Evolutionary conservation across 1,140 invertebrate species (phyloP).

Genomic region (Sycobia sp.): DNA sequence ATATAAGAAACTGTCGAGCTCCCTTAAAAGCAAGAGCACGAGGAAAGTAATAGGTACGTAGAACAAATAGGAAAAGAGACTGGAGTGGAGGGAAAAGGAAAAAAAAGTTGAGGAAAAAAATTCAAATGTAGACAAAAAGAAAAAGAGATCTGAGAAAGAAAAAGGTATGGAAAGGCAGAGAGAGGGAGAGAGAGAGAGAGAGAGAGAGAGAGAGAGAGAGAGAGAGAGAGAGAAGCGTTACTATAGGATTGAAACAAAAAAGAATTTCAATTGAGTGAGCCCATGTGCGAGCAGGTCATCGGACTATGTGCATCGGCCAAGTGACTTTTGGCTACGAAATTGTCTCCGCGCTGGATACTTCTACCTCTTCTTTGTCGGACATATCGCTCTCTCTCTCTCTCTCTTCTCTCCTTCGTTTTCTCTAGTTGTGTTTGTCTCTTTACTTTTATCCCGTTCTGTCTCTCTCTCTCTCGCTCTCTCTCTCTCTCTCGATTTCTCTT

Average conservation of each 20-base stretch:
- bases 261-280: constrained; percentile 26
- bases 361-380: not conserved
- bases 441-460: too few relatives aligned
- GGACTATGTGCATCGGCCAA: constrained; percentile 11
- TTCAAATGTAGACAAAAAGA: not conserved
- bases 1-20: not conserved
- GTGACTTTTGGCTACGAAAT: constrained; percentile 15
- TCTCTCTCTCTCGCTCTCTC: not conserved
- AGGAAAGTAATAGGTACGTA: too few relatives aligned
- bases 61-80: too few relatives aligned
- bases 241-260: too few relatives aligned
- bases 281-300: constrained; percentile 8
- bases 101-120: not conserved
- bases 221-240: not conserved
- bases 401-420: not conserved
- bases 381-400: not conserved
- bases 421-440: too few relatives aligned
- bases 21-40: not conserved
- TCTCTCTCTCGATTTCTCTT: not conserved
- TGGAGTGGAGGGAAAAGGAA: not conserved
- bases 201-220: not conserved
- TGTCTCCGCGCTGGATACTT: not conserved
- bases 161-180: not conserved
- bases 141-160: not conserved
- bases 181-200: not conserved